Conservation (phyloP, 2,888 invertebrate genomes). For the Lutraria lutraria region DNA sequence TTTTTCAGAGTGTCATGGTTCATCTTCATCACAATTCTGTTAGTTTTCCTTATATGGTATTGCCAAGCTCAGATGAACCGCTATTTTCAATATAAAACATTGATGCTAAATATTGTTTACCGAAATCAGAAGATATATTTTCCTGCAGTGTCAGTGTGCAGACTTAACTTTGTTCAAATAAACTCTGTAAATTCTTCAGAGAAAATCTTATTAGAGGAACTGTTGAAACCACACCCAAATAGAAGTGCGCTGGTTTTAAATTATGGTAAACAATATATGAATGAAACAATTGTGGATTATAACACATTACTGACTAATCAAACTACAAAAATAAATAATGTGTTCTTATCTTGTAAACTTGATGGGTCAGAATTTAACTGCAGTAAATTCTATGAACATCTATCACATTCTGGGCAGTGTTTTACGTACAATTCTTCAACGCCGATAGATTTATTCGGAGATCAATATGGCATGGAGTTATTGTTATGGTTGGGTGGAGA, state of each 20-base stretch:
- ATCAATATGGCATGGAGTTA: constrained; percentile 16
- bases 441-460: not conserved
- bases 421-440: not conserved
- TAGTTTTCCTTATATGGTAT: constrained; percentile 16
- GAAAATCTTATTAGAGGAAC: constrained; percentile 7
- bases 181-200: constrained; percentile 24
- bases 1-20: constrained; percentile 28
- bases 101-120: constrained; percentile 15
- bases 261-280: not conserved
- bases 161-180: constrained; percentile 9
- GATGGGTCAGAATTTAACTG: constrained; percentile 17
- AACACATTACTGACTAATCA: not conserved
- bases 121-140: not conserved
- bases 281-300: not conserved
- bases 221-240: constrained; percentile 2
- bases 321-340: not conserved
- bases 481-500: constrained; percentile 30
- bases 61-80: constrained; percentile 26
- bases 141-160: constrained; percentile 31
- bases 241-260: not conserved
- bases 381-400: not conserved
- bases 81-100: constrained; percentile 22
- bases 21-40: not conserved
- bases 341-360: constrained; percentile 16
- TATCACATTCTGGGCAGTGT: constrained; percentile 23